Evolutionary conservation across 2,113 vertebrate species (phyloP), one percentile per base, ranked within the genome.

Genomic region (Nerophis lumbriciformis): DNA sequence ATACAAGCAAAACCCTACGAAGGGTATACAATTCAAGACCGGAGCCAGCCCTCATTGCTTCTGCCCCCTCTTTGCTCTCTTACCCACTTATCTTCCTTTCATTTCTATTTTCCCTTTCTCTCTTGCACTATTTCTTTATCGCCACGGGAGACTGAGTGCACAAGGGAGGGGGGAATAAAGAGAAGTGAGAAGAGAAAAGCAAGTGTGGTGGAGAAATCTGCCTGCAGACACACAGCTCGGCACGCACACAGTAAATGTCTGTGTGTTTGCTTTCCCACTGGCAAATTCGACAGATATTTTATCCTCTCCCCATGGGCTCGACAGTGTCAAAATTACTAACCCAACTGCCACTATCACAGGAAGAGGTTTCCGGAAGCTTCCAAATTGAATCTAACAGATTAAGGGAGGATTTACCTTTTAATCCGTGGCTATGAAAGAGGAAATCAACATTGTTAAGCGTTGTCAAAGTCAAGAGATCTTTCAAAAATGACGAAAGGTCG

Each of bases 101-200:
- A 71, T 28, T 56, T 44, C 39, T 53, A 39, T 42, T 15, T 16
- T 8, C 37, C 10, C 61, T 19, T 47, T 65, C 19, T 15, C 61
- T 69, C 48, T 49, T 67, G 61, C 71, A 63, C 57, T 85, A 70
- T 15, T 66, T 72, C 83, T 87, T 87, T 76, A 83, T 83, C 78
- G 72, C 76, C 67, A 72, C 73, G 66, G 69, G 83, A 74, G 71
- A 79, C 47, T 61, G 65, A 61, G 65, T 66, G 67, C 66, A 63
- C 21, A 10, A 61, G 66, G 63, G 61, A 66, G 45, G 14, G 5
- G 13, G 14, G 4, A 49, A 55, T 57, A 37, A 37, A 48, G n/a
- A 45, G 11, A 16, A 53, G 39, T 19, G 7, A 36, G 56, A 68
- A 48, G 77, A 80, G 87, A 51, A 47, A 13, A n/a, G 11, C 42